Conservation (phyloP, 2,888 invertebrate species). For the Blastobasis lacticolella region DNA sequence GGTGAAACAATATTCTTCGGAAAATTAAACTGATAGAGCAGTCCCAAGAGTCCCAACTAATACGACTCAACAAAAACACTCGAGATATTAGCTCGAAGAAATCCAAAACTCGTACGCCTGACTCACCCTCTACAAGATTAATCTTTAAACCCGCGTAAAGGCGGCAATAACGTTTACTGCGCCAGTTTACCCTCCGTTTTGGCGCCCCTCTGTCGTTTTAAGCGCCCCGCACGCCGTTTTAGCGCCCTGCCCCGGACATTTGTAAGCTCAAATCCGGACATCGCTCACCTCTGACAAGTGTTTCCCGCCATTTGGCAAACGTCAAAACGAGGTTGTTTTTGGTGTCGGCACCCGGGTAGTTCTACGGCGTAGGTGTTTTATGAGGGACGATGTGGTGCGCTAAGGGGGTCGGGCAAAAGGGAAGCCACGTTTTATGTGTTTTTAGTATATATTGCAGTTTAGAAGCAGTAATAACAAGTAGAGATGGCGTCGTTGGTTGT, state of each 20-base stretch:
- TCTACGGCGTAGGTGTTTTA: not conserved
- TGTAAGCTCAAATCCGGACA: constrained; percentile 54
- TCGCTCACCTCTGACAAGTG: constrained; percentile 50
- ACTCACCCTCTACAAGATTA: constrained; percentile 32
- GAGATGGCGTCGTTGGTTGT: too few species aligned
- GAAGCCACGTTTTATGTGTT: too few species aligned
- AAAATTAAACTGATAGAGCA: too few species aligned
- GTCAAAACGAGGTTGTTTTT: constrained; percentile 50
- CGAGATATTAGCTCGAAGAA: too few species aligned
- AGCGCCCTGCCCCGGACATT: constrained; percentile 25
- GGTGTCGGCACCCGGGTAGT: constrained; percentile 7
- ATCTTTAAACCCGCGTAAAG: constrained; percentile 51
- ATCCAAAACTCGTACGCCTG: too few species aligned
- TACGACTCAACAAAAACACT: not conserved
- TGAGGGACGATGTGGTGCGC: too few species aligned
- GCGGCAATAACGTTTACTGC: constrained; percentile 53
- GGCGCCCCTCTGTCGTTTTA: constrained; percentile 18
- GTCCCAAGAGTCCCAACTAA: too few species aligned
- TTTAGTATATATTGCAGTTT: too few species aligned
- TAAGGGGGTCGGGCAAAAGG: too few species aligned
- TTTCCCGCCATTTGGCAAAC: constrained; percentile 47
- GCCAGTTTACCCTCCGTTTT: constrained; percentile 28
- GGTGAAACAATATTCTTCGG: too few species aligned
- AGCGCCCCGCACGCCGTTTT: not conserved
- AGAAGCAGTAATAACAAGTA: too few species aligned